Evolutionary conservation across 2,888 invertebrate species (phyloP).

Genomic region (Unio pictorum): DNA sequence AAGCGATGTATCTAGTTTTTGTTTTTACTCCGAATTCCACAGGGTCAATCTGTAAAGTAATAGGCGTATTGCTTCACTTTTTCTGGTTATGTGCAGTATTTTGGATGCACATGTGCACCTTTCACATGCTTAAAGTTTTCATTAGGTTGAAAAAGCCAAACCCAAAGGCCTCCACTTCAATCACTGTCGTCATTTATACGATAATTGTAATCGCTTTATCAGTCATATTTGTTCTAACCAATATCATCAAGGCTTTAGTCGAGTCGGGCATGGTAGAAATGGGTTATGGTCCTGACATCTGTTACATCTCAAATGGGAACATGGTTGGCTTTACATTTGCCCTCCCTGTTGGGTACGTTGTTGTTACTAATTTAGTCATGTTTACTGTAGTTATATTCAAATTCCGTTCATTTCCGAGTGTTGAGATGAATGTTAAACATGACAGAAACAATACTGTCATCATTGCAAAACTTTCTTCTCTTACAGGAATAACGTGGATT

Average conservation of each 20-base stretch:
- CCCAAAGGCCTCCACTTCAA: background rate
- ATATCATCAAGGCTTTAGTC: conserved; percentile 10
- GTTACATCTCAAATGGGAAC: conserved; percentile 14
- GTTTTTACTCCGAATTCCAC: conserved; percentile 6
- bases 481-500: conserved; percentile 25
- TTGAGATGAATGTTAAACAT: conserved; percentile 16
- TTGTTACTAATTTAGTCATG: conserved; percentile 14
- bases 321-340: conserved; percentile 19
- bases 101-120: conserved; percentile 32
- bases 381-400: conserved; percentile 12
- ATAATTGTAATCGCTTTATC: conserved; percentile 8
- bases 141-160: background rate
- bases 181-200: conserved; percentile 8
- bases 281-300: conserved; percentile 21
- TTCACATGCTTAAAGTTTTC: conserved; percentile 18
- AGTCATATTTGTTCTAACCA: conserved; percentile 7
- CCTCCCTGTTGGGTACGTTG: conserved; percentile 10
- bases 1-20: conserved; percentile 9
- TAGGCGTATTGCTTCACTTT: conserved; percentile 24
- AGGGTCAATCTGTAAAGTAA: conserved; percentile 9
- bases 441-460: conserved; percentile 18
- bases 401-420: conserved; percentile 2
- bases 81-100: conserved; percentile 20
- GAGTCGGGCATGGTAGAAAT: conserved; percentile 4
- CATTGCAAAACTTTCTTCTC: conserved; percentile 16